Evolutionary conservation across 2,888 invertebrate genomes (phyloP).

Genomic region (Smittia aterrima): DNA sequence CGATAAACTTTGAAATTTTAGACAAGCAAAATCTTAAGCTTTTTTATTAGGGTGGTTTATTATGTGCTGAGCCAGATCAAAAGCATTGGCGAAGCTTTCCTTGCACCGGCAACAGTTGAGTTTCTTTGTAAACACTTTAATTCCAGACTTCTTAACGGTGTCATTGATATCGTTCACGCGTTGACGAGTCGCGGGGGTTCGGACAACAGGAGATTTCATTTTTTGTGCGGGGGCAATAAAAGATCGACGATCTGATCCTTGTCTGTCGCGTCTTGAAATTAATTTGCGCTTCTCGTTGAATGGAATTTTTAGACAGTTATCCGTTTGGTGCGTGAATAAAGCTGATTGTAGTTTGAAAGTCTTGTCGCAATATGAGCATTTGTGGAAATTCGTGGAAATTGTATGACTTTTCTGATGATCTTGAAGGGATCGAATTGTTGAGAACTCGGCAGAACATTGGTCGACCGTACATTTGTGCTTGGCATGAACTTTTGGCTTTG

Average conservation of each 20-base stretch:
- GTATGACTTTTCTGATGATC: slow-evolving; percentile 5
- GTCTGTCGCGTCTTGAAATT: neutral
- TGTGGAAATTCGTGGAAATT: neutral
- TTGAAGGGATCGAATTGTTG: neutral
- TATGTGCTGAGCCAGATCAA: too few relatives aligned
- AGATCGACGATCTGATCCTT: neutral
- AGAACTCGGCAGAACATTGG: neutral
- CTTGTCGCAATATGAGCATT: slow-evolving; percentile 21
- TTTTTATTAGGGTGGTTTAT: too few relatives aligned
- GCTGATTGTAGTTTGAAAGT: neutral
- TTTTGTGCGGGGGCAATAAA: neutral
- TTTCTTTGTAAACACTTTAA: too few relatives aligned
- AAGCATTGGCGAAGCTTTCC: too few relatives aligned
- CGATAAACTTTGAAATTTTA: too few relatives aligned
- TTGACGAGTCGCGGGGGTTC: too few relatives aligned
- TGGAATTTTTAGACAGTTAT: slow-evolving; percentile 24
- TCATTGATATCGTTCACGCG: too few relatives aligned
- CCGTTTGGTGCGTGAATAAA: neutral
- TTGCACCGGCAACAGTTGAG: too few relatives aligned
- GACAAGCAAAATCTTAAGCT: too few relatives aligned
- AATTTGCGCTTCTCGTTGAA: slow-evolving; percentile 10
- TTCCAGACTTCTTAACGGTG: too few relatives aligned
- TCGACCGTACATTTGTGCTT: neutral
- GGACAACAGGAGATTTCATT: too few relatives aligned
- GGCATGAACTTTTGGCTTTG: neutral